Base-by-base conservation (phyloP, 2,888 invertebrate genomes). In the Napeogenes sylphis region DNA sequence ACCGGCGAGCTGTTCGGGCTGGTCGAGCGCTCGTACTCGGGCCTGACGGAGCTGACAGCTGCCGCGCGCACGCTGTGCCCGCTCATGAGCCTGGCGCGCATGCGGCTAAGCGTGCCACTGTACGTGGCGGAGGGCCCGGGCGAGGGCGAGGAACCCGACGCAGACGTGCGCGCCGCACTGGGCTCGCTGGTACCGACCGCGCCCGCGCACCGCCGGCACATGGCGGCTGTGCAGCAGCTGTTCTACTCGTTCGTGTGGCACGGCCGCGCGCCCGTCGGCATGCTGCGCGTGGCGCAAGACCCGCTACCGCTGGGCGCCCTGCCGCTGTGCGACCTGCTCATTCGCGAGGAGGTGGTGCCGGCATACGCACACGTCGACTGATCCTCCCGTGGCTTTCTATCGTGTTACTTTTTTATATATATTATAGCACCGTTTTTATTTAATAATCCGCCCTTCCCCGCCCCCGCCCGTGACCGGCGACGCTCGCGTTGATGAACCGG, bases 211-310 rank as follows among this genome's bases (percentile, higher is more conserved):
- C 92, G 94, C 53, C 91, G 94, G 21, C 96, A 93, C 77, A 93
- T 95, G 71, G 92, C 94, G 0, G 94, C 96, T 12, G 95, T 97
- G 91, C 96, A 96, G 76, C 93, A 94, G 68, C 83, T 96, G 42
- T 97, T 97, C 83, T 96, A 96, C 82, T 93, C 95, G 73, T 97
- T 93, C 74, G 95, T 96, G 2, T 93, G 94, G 91, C 93, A 94
- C 70, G 96, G 95, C n/a, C 92, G 91, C 68, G 87, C 95, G 62
- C 87, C 92, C 12, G 92, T 93, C n/a, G 91, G 91, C 10, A 91
- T 95, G 14, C 85, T 95, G 47, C 90, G 94, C 33, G 92, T 96
- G 2, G 95, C 92, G 0, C 95, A 96, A 78, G 95, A 96, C 79
- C 90, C 93, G 13, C 84, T 94, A 5, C 91, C 93, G 0, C 91